Percentiles rank a stretch among this genome's conserved stretches.
Evolutionary conservation across 2,888 invertebrate genomes (phyloP).

Genomic region (Lithophane semibrunnea): DNA sequence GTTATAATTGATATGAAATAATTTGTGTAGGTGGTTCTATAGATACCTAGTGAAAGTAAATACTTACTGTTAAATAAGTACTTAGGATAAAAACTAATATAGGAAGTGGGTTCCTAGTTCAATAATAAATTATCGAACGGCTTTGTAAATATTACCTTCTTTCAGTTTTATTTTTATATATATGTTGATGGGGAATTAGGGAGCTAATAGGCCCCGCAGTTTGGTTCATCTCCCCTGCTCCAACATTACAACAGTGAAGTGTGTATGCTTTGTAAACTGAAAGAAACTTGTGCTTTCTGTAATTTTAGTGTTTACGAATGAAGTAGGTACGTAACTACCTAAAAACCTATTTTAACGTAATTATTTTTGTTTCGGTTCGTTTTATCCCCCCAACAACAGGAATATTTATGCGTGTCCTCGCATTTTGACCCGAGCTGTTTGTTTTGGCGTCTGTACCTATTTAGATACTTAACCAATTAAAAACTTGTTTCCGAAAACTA

Average conservation of each 20-base stretch:
- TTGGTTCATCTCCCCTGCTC: too few relatives aligned
- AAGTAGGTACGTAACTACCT: too few relatives aligned
- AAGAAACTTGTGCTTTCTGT: not conserved
- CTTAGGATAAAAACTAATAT: not conserved
- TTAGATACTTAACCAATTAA: not conserved
- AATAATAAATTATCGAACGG: not conserved
- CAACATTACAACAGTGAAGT: not conserved
- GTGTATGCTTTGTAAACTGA: not conserved
- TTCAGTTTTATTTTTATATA: not conserved
- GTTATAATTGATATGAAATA: not conserved
- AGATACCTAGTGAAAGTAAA: not conserved
- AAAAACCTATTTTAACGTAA: not conserved
- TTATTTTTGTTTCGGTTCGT: not conserved
- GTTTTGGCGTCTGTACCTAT: not conserved
- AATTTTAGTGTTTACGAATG: not conserved
- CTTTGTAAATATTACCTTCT: not conserved
- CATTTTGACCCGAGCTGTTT: not conserved
- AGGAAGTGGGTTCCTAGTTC: not conserved
- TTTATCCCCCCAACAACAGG: too few relatives aligned
- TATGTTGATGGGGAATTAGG: not conserved
- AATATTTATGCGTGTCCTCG: not conserved
- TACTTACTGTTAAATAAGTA: not conserved
- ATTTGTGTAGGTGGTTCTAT: not conserved
- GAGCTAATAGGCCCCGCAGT: not conserved
- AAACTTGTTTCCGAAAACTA: slow-evolving; percentile 7